Evolutionary conservation across 2,113 vertebrate genomes (phyloP), one percentile per base, ranked within the genome.

Genomic region (human (Homo sapiens)): DNA sequence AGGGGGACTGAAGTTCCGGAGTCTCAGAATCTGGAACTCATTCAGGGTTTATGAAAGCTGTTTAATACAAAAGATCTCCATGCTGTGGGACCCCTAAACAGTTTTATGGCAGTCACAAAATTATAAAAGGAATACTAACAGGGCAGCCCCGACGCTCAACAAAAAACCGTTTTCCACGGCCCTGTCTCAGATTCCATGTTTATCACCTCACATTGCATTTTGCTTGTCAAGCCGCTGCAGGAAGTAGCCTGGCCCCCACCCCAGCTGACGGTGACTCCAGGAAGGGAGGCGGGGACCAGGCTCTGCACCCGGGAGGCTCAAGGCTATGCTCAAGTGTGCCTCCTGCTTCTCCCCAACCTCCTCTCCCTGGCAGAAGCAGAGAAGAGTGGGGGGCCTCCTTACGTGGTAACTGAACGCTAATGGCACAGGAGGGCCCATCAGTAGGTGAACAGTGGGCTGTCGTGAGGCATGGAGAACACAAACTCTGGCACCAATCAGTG

Each of bases 11-110:
- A 94, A 93, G 43, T 66, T 81, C 40, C 6, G 43, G 68, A 94
- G 81, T 52, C 66, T 85, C 30, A 83, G 48, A 93, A 83, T 96
- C 40, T 95, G 52, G 55, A 87, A 95, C 52, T 84, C 79, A 95
- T 68, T 72, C 22, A 35, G 38, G n/a, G n/a, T 86, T 73, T 78
- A 75, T 43, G n/a, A 89, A 87, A 66, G 20, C 27, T 78, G 78
- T 84, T 96, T 89, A 18, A 68, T 68, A 59, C 23, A n/a, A 94
- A 87, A 88, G 43, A 79, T 22, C 14, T 14, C 40, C 59, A 8
- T 27, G n/a, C 30, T 10, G 9, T 8, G 1, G 23, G 52, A 55
- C 68, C 18, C 84, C 66, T 45, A 61, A 45, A 93, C 1, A n/a
- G 76, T 50, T 89, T 66, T 75, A 1, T 4, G 35, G 81, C 30